A percentile compares a stretch with the other conserved stretches of the same genome.
phyloP scores from a whole-genome alignment of 1,140 invertebrate species.

The Drosophila orena region DNA sequence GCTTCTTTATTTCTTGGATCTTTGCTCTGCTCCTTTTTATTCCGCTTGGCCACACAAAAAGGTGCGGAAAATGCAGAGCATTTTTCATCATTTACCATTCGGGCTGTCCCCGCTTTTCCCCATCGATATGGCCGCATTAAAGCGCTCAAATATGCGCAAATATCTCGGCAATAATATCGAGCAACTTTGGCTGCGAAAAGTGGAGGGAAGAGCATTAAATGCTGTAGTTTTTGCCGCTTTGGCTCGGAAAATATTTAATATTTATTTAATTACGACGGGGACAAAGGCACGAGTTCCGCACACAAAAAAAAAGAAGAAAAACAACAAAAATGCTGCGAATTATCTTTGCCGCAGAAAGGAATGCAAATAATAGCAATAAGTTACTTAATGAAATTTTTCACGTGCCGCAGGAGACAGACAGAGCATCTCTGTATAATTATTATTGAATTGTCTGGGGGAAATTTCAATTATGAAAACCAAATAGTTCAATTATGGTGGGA shows the following conservation, averaged over 20 bases:
- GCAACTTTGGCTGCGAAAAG: slow-evolving; percentile 1
- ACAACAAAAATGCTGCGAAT: slow-evolving; percentile 55
- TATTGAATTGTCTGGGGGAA: slow-evolving; percentile 78
- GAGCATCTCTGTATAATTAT: slow-evolving; percentile 65
- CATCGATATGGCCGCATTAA: slow-evolving; percentile 68
- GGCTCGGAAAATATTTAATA: slow-evolving; percentile 47
- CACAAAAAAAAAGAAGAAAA: slow-evolving; percentile 9
- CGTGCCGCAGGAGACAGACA: slow-evolving; percentile 51
- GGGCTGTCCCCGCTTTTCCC: slow-evolving; percentile 9
- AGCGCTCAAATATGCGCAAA: slow-evolving; percentile 52
- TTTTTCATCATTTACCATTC: slow-evolving; percentile 77
- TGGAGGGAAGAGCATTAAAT: slow-evolving; percentile 19
- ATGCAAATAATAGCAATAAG: slow-evolving; percentile 82
- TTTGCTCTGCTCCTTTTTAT: slow-evolving; percentile 49
- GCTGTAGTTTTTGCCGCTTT: slow-evolving; percentile 43
- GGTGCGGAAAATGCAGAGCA: slow-evolving; percentile 76
- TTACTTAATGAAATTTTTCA: slow-evolving; percentile 82
- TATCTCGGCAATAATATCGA: slow-evolving; percentile 42
- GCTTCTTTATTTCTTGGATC: slow-evolving; percentile 59
- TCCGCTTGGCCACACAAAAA: slow-evolving; percentile 62
- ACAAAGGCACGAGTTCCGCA: slow-evolving; percentile 30
- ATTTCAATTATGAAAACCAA: slow-evolving; percentile 80
- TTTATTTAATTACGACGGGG: slow-evolving; percentile 46
- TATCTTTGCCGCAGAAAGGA: slow-evolving; percentile 64
- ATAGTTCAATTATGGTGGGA: slow-evolving; percentile 73